These are phyloP conservation scores for Lepidochrysops patricia DNA, from an alignment of 2,888 invertebrate genomes.

Conservation along the genomic window DNA sequence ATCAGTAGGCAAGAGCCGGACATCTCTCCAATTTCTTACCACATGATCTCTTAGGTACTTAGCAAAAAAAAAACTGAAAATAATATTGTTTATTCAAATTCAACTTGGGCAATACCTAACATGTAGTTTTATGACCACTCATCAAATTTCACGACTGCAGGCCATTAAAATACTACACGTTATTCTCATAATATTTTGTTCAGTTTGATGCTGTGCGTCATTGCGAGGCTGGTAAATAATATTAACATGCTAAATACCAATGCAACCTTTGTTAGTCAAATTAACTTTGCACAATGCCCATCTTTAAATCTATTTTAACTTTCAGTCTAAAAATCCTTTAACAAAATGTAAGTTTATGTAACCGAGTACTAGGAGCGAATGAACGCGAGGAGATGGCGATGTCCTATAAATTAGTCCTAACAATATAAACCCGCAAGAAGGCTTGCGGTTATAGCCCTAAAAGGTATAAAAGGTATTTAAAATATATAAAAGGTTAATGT, in stretches of 20 bases:
- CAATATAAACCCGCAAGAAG: slow-evolving; percentile 30
- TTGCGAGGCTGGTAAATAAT: too few relatives aligned
- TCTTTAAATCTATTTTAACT: too few relatives aligned
- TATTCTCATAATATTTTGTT: neutral
- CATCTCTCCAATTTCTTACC: too few relatives aligned
- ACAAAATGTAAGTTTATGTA: neutral
- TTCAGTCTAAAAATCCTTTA: neutral
- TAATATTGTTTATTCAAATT: neutral
- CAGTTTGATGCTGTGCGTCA: neutral
- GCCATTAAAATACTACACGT: neutral
- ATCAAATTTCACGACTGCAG: neutral
- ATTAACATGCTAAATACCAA: too few relatives aligned
- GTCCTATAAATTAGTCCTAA: slow-evolving; percentile 35
- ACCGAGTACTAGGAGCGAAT: slow-evolving; percentile 27
- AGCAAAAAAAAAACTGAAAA: neutral
- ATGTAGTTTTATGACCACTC: neutral
- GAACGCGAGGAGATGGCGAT: slow-evolving; percentile 34
- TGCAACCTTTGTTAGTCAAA: too few relatives aligned
- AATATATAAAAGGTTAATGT: slow-evolving; percentile 13
- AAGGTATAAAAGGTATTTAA: neutral
- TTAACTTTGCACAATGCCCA: too few relatives aligned
- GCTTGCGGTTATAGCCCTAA: slow-evolving; percentile 22
- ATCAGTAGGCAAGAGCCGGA: too few relatives aligned
- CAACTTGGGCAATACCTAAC: neutral
- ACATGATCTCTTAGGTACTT: too few relatives aligned